phyloP scores from a whole-genome alignment of 2,888 invertebrate genomes.

The Hypolimnas misippus region DNA sequence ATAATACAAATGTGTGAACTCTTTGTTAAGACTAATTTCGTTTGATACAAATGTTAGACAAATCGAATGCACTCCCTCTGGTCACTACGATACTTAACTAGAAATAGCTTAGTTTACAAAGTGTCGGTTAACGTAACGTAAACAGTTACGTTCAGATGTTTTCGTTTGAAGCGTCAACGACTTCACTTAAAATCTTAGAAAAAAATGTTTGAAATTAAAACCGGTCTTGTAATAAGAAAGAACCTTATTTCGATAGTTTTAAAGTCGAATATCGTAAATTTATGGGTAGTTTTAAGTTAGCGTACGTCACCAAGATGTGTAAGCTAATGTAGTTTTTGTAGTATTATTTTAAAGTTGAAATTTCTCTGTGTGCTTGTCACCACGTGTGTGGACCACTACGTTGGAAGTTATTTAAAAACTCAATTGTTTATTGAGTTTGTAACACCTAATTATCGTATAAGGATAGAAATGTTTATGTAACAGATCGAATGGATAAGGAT shows the following conservation, averaged over 20 bases:
- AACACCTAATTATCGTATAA: constrained; percentile 20
- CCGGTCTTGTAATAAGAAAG: background rate
- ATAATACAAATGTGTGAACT: too few relatives aligned
- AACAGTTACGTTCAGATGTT: constrained; percentile 28
- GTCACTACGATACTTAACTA: constrained; percentile 5
- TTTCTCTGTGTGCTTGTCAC: background rate
- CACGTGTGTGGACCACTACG: background rate
- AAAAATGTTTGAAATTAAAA: constrained; percentile 7
- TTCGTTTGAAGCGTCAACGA: constrained; percentile 28
- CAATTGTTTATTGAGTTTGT: constrained; percentile 21
- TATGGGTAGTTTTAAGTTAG: background rate
- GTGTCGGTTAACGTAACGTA: constrained; percentile 30
- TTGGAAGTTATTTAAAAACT: constrained; percentile 19
- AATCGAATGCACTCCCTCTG: background rate
- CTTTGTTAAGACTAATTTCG: too few relatives aligned
- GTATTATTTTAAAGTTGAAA: background rate
- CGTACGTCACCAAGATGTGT: background rate
- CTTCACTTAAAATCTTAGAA: constrained; percentile 27
- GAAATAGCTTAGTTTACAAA: constrained; percentile 7
- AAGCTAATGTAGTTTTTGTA: background rate
- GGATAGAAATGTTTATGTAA: background rate
- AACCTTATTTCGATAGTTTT: background rate
- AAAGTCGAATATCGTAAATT: background rate
- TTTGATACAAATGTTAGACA: background rate
- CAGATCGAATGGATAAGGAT: constrained; percentile 7